Evolutionary conservation across 1,140 invertebrate species (phyloP).

Genomic region (Lethrus apterus): DNA sequence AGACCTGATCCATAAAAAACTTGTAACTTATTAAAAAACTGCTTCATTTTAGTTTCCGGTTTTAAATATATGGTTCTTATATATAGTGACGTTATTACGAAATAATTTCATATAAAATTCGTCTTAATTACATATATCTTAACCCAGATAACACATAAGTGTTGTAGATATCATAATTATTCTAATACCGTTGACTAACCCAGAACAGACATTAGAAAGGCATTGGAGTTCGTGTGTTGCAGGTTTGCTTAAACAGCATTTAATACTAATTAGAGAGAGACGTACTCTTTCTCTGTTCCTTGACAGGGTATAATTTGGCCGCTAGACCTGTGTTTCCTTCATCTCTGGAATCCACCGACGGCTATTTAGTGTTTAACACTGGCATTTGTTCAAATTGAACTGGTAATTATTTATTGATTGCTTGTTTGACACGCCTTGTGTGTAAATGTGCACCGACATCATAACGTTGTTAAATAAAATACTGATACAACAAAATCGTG

Average conservation of each 20-base stretch:
- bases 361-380: conserved; percentile 11
- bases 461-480: not conserved
- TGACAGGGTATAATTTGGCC: conserved; percentile 17
- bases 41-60: too few species aligned
- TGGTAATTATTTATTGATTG: conserved; percentile 10
- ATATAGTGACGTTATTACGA: too few species aligned
- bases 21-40: too few species aligned
- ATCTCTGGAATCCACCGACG: conserved; percentile 13
- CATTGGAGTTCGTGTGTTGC: conserved; percentile 15
- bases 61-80: too few species aligned
- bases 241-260: conserved; percentile 15
- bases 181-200: conserved; percentile 14
- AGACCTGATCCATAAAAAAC: too few species aligned
- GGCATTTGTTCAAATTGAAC: conserved; percentile 12
- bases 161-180: conserved; percentile 8
- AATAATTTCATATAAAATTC: too few species aligned
- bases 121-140: too few species aligned
- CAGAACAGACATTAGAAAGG: conserved; percentile 16
- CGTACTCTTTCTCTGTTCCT: conserved; percentile 10
- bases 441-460: too few species aligned
- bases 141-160: too few species aligned
- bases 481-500: too few species aligned
- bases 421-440: conserved; percentile 6
- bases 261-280: conserved; percentile 18
- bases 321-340: conserved; percentile 14